Evolutionary conservation across 2,113 vertebrate species (phyloP).

Genomic region (Thamnophis sirtalis): DNA sequence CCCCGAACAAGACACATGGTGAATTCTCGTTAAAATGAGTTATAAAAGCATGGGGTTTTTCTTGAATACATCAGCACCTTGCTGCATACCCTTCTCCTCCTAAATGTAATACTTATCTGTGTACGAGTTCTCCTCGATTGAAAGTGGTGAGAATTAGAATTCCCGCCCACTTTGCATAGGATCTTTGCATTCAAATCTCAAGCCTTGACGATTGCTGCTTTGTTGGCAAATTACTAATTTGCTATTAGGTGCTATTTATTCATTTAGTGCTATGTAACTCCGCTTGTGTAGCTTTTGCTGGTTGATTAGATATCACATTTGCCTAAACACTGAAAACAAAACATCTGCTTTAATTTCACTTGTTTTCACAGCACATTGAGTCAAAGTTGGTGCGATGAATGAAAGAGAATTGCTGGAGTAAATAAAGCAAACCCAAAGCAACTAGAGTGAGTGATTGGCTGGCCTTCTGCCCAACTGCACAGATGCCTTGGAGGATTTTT

Average conservation of each 20-base stretch:
- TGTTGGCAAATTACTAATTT: slow-evolving; percentile 16
- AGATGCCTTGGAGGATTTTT: background rate
- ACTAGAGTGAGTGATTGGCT: slow-evolving; percentile 1
- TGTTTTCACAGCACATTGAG: slow-evolving; percentile 28
- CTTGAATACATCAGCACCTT: background rate
- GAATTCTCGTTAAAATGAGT: background rate
- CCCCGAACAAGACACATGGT: background rate
- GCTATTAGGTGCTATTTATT: slow-evolving; percentile 21
- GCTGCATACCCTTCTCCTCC: background rate
- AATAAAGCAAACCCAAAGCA: slow-evolving; percentile 1
- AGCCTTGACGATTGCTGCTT: background rate
- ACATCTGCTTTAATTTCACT: slow-evolving; percentile 31
- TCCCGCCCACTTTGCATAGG: background rate
- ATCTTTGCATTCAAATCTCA: background rate
- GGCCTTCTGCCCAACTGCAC: background rate
- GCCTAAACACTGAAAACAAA: slow-evolving; percentile 27
- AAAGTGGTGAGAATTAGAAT: background rate
- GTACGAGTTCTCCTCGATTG: background rate
- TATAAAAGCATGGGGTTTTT: background rate
- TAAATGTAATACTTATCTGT: background rate
- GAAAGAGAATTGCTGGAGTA: slow-evolving; percentile 2
- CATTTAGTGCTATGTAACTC: slow-evolving; percentile 11
- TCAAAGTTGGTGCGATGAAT: slow-evolving; percentile 8
- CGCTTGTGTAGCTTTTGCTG: slow-evolving; percentile 10
- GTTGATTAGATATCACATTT: slow-evolving; percentile 35